Conservation (phyloP, 1,140 invertebrate species). For the Calliphora vicina region DNA sequence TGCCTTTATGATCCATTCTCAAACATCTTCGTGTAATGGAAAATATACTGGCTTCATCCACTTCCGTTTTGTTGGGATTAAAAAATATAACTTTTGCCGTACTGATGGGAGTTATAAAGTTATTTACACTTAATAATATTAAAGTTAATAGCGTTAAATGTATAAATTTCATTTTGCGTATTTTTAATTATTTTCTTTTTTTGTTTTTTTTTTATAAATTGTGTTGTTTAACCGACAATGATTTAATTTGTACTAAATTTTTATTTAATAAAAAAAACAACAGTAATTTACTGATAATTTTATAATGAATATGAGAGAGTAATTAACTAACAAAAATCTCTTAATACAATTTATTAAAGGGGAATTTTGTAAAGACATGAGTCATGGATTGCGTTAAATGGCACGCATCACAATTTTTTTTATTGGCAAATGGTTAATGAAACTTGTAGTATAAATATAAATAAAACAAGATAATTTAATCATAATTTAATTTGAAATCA, state of each 20-base stretch:
- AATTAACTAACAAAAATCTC: background rate
- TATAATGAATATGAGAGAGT: background rate
- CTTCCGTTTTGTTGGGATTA: background rate
- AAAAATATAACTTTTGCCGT: constrained; percentile 1
- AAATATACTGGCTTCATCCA: background rate
- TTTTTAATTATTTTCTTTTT: background rate
- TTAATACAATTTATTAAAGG: background rate
- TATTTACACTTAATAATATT: background rate
- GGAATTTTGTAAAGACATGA: background rate
- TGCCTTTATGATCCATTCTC: constrained; percentile 14
- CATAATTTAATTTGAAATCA: too few species aligned
- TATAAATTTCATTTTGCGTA: background rate
- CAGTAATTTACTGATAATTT: background rate
- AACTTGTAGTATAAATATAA: too few species aligned
- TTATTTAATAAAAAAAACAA: background rate
- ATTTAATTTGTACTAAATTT: background rate
- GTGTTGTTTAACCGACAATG: background rate
- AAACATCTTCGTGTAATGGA: background rate
- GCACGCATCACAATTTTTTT: too few species aligned
- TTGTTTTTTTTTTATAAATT: background rate
- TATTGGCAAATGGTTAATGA: too few species aligned
- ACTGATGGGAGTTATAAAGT: background rate
- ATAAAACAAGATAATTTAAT: too few species aligned
- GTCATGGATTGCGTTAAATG: too few species aligned
- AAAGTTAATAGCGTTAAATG: background rate